Conservation (phyloP, 2,113 vertebrate genomes). For the Dasyprocta punctata region DNA sequence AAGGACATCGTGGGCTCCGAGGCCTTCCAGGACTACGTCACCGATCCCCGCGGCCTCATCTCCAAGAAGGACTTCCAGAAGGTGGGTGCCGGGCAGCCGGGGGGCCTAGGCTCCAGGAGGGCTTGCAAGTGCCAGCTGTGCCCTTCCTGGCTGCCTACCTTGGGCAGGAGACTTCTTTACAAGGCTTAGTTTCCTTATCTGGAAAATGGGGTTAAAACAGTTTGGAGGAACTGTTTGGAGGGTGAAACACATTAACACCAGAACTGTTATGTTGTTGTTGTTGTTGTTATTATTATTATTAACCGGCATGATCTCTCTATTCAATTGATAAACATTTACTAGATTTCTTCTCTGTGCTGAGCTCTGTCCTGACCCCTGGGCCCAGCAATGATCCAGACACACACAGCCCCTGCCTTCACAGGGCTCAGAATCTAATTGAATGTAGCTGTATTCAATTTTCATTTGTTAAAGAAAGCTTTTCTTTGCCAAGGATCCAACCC, state of each 20-base stretch:
- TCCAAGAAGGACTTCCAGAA: conserved; percentile 99
- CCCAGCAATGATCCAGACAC: neutral
- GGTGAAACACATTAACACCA: neutral
- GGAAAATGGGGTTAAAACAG: neutral
- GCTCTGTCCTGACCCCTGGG: neutral
- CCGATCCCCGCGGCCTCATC: conserved; percentile 95
- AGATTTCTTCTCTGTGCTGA: neutral
- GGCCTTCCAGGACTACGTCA: conserved; percentile 95
- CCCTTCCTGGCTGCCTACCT: neutral
- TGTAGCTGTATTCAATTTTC: neutral
- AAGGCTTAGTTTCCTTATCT: neutral
- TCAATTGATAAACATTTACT: neutral
- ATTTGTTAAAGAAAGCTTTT: neutral
- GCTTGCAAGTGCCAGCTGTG: neutral
- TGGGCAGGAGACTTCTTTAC: neutral
- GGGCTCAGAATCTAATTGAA: neutral
- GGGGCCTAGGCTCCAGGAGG: neutral
- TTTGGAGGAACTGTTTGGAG: neutral
- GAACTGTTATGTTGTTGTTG: neutral
- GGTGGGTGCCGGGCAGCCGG: conserved; percentile 11
- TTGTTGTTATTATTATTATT: neutral
- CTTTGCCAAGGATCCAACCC: neutral
- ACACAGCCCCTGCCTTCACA: neutral
- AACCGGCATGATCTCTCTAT: neutral
- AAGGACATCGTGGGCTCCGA: conserved; percentile 97